Base-by-base conservation (phyloP, 2,797 vertebrate species). In the Erpetoichthys calabaricus region DNA sequence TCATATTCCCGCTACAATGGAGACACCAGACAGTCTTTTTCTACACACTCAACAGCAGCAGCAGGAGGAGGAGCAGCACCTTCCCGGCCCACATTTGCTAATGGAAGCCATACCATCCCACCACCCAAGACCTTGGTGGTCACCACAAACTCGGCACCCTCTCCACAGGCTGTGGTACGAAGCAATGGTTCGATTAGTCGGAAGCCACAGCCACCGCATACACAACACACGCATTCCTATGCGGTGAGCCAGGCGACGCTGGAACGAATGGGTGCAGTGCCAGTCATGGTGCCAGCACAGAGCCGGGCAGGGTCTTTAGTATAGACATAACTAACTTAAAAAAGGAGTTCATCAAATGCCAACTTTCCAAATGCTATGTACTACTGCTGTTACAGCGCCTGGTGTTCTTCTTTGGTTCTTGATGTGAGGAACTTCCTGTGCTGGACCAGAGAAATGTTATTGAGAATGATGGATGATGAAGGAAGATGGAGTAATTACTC, bases 241-340 rank as follows among this genome's bases (percentile, higher is more conserved):
- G 91, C 92, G 0, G 75, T 98, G 64, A 97, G 92, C 75, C 93
- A 97, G 73, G 91, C 94, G 56, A 88, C 89, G 0, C 78, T 98
- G 78, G 92, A 97, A 80, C 81, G 94, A 54, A 95, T 98, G 46
- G 94, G 96, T 41, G 96, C 91, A 0, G 88, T 98, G 51, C 93
- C 96, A 0, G 93, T 99, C 63, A 97, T 98, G 96, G 90, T 98
- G 68, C 93, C 96, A 0, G 91, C 92, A 42, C 94, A 99, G 81
- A 98, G 86, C 82, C 83, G 92, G 70, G 94, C 94, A 0, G 94
- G 96, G 44, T 99, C 96, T 3, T 81, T 99, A 58, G 94, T 97
- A 68, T 98, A 86, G 68, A 56, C 50, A 42, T 60, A 78, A 25
- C 3, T 2, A 10, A 43, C 47, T 8, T 46, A 6, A 56, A 67